These are phyloP conservation scores for Ailurus styani DNA, from an alignment of 2,113 vertebrate genomes.

Conservation along the genomic window DNA sequence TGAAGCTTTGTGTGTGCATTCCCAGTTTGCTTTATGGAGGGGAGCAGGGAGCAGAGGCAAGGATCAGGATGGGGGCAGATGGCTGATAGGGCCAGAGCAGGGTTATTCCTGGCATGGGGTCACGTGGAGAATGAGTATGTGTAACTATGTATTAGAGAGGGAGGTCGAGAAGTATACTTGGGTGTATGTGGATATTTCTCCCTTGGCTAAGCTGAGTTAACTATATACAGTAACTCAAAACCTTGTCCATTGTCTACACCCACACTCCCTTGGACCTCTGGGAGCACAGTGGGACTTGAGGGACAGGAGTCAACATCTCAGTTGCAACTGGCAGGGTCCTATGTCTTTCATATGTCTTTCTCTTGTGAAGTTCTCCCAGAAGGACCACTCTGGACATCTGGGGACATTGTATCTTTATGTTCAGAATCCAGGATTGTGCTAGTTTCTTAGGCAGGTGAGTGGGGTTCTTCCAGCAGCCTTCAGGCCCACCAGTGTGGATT, in stretches of 20 bases:
- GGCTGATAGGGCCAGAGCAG: neutral
- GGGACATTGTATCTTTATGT: neutral
- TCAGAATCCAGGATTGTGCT: neutral
- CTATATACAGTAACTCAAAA: neutral
- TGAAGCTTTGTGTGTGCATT: neutral
- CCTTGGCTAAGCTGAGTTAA: neutral
- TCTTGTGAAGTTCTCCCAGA: neutral
- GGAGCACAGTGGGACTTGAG: neutral
- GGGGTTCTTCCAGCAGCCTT: neutral
- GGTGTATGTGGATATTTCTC: neutral
- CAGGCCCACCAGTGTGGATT: neutral
- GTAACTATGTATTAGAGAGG: neutral
- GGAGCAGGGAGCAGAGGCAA: neutral
- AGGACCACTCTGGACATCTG: neutral
- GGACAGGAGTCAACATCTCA: neutral
- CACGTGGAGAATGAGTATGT: neutral
- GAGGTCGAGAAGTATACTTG: neutral
- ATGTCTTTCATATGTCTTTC: neutral
- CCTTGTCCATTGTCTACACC: neutral
- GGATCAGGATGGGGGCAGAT: neutral
- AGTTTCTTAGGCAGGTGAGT: neutral
- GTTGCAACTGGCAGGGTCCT: neutral
- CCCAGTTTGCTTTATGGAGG: neutral
- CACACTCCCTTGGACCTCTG: neutral
- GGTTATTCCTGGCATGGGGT: neutral